Base-by-base conservation (phyloP, 1,140 invertebrate species). In the Drosophila arawakana region DNA sequence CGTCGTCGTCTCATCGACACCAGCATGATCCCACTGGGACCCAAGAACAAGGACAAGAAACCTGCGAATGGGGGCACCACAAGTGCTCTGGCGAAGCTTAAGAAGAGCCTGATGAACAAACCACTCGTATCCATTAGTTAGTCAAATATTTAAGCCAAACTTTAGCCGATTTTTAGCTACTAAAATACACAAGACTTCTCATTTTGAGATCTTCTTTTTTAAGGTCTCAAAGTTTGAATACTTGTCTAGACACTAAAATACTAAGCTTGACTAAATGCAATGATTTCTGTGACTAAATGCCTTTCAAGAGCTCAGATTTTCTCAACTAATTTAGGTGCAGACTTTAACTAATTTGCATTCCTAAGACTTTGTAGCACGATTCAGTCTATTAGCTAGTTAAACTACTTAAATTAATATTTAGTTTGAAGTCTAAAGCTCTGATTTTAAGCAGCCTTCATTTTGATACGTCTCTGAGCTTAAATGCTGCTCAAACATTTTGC, bases 21-120 rank as follows among this genome's bases (percentile, higher is more conserved):
- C 75, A 94, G 95, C 81, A 92, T 95, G 61, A 94, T 96, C 71
- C 95, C 95, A 0, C 78, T 97, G 52, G 95, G 95, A 67, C 91
- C 93, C 65, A 94, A 93, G 78, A 93, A 93, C 46, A 94, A 93
- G 76, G 93, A 93, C 71, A 94, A 93, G 63, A 93, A 93, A 68
- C 93, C 74, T 50, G 93, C 52, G 5, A 76, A 85, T 10, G 59
- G 59, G 8, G 72, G 50, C 49, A 34, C 58, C 34, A 50, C 41
- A 15, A 78, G 74, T 46, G 79, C 75, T 25, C 21, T 88, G 47
- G 61, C 73, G 9, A 92, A 91, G 57, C 41, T 92, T 1, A 89
- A 91, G 34, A 92, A 92, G 73, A 92, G 91, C 62, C 69, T 92
- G 8, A 88, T 92, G 73, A 81, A 81, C 60, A 92, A 92, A 55